Base-by-base conservation (phyloP, 2,797 vertebrate genomes). In the Choloepus didactylus region DNA sequence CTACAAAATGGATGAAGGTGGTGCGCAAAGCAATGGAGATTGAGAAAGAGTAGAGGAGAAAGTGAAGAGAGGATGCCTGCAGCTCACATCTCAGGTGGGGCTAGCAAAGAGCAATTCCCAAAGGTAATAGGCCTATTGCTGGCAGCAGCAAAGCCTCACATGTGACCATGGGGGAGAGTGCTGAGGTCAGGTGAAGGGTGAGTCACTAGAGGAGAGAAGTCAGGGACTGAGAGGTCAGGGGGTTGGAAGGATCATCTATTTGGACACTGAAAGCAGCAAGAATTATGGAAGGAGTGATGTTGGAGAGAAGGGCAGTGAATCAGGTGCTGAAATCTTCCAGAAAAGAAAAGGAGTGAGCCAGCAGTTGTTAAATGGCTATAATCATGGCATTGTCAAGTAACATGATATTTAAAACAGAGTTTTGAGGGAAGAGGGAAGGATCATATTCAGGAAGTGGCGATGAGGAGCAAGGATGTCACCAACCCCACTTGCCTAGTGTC, bases 321-420 rank as follows among this genome's bases (percentile, higher is more conserved):
- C 21, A 25, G 19, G 38, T 0, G 62, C 60, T 59, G 35, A 56
- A 9, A 46, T 15, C 72, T 66, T 38, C 10, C 18, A 54, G 60
- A 44, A 27, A n/a, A 23, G 15, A 62, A 14, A 12, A n/a, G 56
- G 15, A 31, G 7, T 23, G n/a, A 6, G 27, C 66, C 80, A 46
- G 18, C 5, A 69, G 14, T 6, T 31, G 0, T 8, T 0, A 23
- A 44, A 23, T 3, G 0, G 44, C 73, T 16, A 18, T 29, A 46
- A 66, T 3, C 14, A 10, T 7, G 2, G 3, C 8, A 1, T 2
- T 1, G 21, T 35, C 31, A n/a, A 67, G 9, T 3, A 11, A 41
- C 72, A 11, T 4, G 25, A 35, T 66, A 46, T 14, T 69, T 25
- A 75, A 38, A 70, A 54, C 54, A 16, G 70, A 12, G 38, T 59